Evolutionary conservation across 37 sponge, comb jelly and placozoan genomes (phyloP).

Genomic region (Mnemiopsis leidyi): DNA sequence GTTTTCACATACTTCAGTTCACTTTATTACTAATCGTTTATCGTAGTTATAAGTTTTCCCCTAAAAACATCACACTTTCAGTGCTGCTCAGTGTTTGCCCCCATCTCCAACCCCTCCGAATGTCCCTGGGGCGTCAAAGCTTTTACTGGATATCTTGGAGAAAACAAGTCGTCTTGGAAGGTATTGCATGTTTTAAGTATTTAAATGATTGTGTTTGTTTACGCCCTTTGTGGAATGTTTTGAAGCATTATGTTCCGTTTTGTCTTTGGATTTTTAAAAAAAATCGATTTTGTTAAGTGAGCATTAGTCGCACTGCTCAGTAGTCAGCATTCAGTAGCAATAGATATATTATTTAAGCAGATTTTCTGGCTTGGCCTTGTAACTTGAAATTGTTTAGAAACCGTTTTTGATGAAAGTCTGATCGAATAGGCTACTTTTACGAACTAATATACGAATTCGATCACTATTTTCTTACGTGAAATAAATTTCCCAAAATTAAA

Average conservation of each 20-base stretch:
- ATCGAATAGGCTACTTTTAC: no score
- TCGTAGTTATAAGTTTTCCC: no score
- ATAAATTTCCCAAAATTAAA: no score
- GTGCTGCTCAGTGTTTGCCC: slow-evolving; percentile 92
- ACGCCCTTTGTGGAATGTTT: background rate
- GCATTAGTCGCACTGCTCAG: no score
- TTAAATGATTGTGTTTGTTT: background rate
- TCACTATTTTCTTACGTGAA: no score
- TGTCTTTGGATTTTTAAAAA: background rate
- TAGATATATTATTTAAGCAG: no score
- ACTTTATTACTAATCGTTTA: background rate
- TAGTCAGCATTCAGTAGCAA: no score
- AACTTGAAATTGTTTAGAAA: no score
- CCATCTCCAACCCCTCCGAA: slow-evolving; percentile 87
- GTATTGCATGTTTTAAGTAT: background rate
- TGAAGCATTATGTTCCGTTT: background rate
- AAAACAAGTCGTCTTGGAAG: slow-evolving; percentile 15
- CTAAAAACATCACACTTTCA: slow-evolving; percentile 24
- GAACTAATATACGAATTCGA: no score
- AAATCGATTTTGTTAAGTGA: background rate
- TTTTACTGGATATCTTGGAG: slow-evolving; percentile 68
- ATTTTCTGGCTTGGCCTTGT: no score
- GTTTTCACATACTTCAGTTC: background rate
- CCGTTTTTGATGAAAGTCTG: no score
- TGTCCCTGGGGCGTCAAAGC: slow-evolving; percentile 96